Evolutionary conservation across 2,888 invertebrate genomes (phyloP).

Genomic region (Endotricha flammealis): DNA sequence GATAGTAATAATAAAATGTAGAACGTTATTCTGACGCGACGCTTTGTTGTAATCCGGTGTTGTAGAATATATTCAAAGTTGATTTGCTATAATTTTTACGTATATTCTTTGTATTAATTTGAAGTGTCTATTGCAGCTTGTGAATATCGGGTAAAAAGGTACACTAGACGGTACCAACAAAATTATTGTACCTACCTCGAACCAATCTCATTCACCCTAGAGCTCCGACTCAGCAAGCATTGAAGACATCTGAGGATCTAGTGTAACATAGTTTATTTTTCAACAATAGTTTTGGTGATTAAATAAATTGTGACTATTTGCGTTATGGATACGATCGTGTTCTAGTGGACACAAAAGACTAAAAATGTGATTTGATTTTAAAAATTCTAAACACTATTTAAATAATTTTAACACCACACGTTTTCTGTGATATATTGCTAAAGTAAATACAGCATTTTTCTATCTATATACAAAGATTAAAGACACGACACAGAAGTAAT

Average conservation of each 20-base stretch:
- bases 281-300: conserved; percentile 56
- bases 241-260: conserved; percentile 92
- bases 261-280: conserved; percentile 67
- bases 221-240: conserved; percentile 91
- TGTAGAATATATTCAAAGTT: conserved; percentile 24
- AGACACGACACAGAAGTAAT: conserved; percentile 64
- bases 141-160: conserved; percentile 48
- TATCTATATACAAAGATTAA: conserved; percentile 69
- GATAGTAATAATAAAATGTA: conserved; percentile 57
- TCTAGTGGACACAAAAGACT: conserved; percentile 52
- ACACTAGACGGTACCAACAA: conserved; percentile 50
- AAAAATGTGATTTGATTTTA: conserved; percentile 67
- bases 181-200: conserved; percentile 43
- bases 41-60: conserved; percentile 37
- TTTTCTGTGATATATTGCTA: conserved; percentile 72
- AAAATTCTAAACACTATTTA: conserved; percentile 48
- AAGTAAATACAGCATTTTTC: conserved; percentile 56
- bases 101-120: conserved; percentile 30
- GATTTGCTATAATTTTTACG: conserved; percentile 20
- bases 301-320: conserved; percentile 47
- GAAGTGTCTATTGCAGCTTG: conserved; percentile 55
- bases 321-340: conserved; percentile 51
- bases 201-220: conserved; percentile 62
- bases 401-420: conserved; percentile 53
- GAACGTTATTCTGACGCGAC: conserved; percentile 37